phyloP scores from a whole-genome alignment of 2,113 vertebrate genomes.

The Solea senegalensis region DNA sequence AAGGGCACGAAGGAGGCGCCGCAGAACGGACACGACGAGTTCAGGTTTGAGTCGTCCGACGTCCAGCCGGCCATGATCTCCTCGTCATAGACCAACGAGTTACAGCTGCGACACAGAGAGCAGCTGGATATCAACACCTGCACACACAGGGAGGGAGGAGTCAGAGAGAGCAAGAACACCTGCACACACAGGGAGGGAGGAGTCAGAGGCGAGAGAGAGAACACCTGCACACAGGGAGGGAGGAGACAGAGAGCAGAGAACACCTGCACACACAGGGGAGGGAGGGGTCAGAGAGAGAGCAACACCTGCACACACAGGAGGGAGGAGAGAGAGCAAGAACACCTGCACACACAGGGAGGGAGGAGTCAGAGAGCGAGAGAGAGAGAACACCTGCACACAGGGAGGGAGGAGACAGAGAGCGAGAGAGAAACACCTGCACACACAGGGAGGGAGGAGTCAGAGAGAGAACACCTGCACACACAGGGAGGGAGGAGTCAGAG shows the following conservation, averaged over 20 bases:
- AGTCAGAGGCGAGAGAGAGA: no score
- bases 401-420: no score
- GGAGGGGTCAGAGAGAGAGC: conserved; percentile 16
- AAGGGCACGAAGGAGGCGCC: conserved; percentile 88
- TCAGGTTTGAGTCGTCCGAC: conserved; percentile 95
- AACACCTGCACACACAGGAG: neutral
- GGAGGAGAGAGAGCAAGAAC: conserved; percentile 67
- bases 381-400: no score
- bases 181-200: neutral
- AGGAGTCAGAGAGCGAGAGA: conserved; percentile 9
- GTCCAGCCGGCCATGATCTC: conserved; percentile 98
- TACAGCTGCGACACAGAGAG: conserved; percentile 87
- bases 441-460: neutral
- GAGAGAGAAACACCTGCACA: neutral
- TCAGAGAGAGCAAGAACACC: neutral
- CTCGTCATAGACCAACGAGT: conserved; percentile 90
- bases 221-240: conserved; percentile 70
- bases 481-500: no score
- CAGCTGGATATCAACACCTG: conserved; percentile 89
- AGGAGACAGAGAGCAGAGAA: no score
- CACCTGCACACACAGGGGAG: neutral
- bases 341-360: conserved; percentile 83
- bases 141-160: conserved; percentile 67
- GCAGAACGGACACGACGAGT: conserved; percentile 91
- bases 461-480: conserved; percentile 88